These are phyloP conservation scores for Sebastes schlegelii DNA, from an alignment of 2,113 vertebrate species.

Conservation along the genomic window DNA sequence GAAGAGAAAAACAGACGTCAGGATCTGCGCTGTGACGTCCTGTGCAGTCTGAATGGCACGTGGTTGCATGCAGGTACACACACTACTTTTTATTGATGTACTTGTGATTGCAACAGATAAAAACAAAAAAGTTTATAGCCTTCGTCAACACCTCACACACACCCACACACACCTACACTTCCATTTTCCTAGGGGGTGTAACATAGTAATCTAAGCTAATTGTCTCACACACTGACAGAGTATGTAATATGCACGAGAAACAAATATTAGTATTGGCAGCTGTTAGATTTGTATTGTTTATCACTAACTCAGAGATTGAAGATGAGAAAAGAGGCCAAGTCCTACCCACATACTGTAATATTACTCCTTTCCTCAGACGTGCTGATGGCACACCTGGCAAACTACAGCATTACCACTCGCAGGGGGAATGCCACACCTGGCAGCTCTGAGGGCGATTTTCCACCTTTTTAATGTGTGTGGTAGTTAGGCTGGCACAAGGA, in stretches of 20 bases:
- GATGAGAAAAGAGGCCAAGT: constrained; percentile 15
- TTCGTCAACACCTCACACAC: not conserved
- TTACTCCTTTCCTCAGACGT: constrained; percentile 60
- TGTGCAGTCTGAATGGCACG: constrained; percentile 15
- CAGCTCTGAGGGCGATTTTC: constrained; percentile 67
- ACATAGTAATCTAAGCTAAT: constrained; percentile 41
- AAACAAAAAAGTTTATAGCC: constrained; percentile 27
- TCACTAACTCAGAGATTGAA: constrained; percentile 1
- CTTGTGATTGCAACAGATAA: constrained; percentile 6
- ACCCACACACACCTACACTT: constrained; percentile 32
- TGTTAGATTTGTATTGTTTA: constrained; percentile 22
- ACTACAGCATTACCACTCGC: constrained; percentile 50
- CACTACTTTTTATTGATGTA: constrained; percentile 28
- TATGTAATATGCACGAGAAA: constrained; percentile 28
- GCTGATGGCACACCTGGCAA: constrained; percentile 66
- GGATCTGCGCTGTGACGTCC: not conserved
- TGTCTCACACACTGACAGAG: constrained; percentile 34
- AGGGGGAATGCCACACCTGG: constrained; percentile 75
- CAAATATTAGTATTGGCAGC: constrained; percentile 10
- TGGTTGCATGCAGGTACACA: constrained; percentile 16
- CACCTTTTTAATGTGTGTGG: constrained; percentile 67
- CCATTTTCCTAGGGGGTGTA: constrained; percentile 21
- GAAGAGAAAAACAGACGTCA: not conserved
- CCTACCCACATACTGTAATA: constrained; percentile 10
- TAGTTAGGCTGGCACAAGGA: constrained; percentile 67